Conservation (phyloP, 2,113 vertebrate species). For the Podiceps cristatus region DNA sequence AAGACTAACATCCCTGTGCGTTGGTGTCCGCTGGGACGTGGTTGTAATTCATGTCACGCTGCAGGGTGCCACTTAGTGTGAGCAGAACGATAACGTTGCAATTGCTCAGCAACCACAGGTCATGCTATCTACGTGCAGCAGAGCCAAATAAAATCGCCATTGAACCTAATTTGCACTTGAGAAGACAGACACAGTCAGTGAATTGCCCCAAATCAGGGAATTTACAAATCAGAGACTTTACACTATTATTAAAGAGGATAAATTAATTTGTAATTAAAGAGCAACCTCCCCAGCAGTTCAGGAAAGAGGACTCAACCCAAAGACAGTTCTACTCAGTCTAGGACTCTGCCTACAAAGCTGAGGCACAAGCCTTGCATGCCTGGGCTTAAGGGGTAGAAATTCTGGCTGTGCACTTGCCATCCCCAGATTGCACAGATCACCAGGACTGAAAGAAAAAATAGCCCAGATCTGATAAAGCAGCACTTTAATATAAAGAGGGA, state of each 20-base stretch:
- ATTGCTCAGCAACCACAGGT: background rate
- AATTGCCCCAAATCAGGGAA: conserved; percentile 20
- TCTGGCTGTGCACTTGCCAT: background rate
- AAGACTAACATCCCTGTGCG: fast-evolving
- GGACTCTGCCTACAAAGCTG: background rate
- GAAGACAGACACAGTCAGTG: background rate
- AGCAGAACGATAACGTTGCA: fast-evolving
- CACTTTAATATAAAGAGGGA: fast-evolving
- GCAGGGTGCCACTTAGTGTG: background rate
- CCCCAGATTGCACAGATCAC: background rate
- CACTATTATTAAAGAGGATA: background rate
- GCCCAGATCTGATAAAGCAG: background rate
- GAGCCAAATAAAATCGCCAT: background rate
- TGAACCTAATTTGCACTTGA: background rate
- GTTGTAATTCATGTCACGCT: background rate
- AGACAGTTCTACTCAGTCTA: background rate
- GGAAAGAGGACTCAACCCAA: background rate
- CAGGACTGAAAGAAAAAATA: background rate
- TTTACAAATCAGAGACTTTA: conserved; percentile 3
- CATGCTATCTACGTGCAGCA: background rate
- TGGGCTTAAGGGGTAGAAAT: too few species aligned
- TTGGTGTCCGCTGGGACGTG: background rate
- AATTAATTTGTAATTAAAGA: conserved; percentile 21
- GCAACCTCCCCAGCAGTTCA: background rate
- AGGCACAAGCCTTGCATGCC: fast-evolving